phyloP scores from a whole-genome alignment of 2,113 vertebrate species.

The Aspidoscelis tigris region DNA sequence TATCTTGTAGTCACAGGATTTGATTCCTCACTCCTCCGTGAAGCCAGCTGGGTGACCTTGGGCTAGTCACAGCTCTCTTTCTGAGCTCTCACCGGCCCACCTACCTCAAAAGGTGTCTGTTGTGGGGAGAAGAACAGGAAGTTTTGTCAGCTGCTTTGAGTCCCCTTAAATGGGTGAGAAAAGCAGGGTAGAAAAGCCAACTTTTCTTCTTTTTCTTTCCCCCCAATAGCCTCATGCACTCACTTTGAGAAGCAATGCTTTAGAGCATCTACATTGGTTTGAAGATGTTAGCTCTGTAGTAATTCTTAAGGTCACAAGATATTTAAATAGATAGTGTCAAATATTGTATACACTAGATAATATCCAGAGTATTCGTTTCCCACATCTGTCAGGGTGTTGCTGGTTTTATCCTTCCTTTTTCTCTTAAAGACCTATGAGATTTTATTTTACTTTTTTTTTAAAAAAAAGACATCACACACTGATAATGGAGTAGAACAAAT shows the following conservation, averaged over 20 bases:
- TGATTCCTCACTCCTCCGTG: too few relatives aligned
- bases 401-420: not conserved
- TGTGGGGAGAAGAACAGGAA: too few relatives aligned
- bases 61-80: too few relatives aligned
- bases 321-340: constrained; percentile 11
- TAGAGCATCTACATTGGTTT: not conserved
- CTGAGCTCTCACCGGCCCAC: too few relatives aligned
- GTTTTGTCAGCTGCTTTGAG: too few relatives aligned
- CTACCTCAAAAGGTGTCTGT: too few relatives aligned
- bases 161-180: too few relatives aligned
- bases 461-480: constrained; percentile 38
- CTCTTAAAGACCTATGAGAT: constrained; percentile 30
- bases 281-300: not conserved
- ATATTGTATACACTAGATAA: constrained; percentile 30
- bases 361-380: constrained; percentile 51
- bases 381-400: constrained; percentile 31
- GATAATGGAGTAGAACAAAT: constrained; percentile 50
- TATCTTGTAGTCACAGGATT: too few relatives aligned
- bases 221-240: too few relatives aligned
- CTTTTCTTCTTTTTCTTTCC: too few relatives aligned
- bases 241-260: not conserved
- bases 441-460: not conserved
- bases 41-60: too few relatives aligned
- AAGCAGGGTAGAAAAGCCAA: too few relatives aligned
- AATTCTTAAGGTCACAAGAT: not conserved